phyloP scores from a whole-genome alignment of 2,888 invertebrate species.

The Sabatieria punctata region DNA sequence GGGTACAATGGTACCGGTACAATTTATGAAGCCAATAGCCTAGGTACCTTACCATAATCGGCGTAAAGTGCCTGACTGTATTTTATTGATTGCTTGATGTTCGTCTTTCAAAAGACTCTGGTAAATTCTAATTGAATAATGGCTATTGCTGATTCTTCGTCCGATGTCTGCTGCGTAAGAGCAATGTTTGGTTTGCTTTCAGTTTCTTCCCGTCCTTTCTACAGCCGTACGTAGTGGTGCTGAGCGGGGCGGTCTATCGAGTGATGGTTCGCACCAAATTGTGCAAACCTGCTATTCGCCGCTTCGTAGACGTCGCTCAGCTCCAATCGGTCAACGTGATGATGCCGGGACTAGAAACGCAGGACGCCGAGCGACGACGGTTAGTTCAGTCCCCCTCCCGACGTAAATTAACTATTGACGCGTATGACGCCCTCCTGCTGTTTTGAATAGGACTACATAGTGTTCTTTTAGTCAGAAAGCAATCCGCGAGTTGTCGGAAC shows the following conservation, averaged over 20 bases:
- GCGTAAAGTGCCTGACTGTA: too few relatives aligned
- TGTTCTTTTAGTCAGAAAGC: slow-evolving; percentile 10
- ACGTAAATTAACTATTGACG: neutral
- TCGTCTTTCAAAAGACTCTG: too few relatives aligned
- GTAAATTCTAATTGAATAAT: too few relatives aligned
- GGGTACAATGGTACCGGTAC: too few relatives aligned
- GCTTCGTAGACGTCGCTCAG: slow-evolving; percentile 4
- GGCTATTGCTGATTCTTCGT: too few relatives aligned
- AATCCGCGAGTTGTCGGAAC: slow-evolving; percentile 8
- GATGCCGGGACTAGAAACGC: neutral
- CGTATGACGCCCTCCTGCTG: neutral
- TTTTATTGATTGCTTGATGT: too few relatives aligned
- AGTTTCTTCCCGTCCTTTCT: slow-evolving; percentile 7
- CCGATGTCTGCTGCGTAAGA: neutral
- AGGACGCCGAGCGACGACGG: slow-evolving; percentile 6
- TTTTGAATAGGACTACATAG: too few relatives aligned
- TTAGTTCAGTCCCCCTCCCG: neutral
- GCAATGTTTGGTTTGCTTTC: neutral
- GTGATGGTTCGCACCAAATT: neutral
- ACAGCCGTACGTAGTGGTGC: neutral
- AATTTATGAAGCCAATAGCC: too few relatives aligned
- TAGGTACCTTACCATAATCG: too few relatives aligned
- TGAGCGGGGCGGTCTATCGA: slow-evolving; percentile 1
- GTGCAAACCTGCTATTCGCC: slow-evolving; percentile 7
- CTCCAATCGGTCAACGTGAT: neutral